Evolutionary conservation across 1,140 invertebrate genomes (phyloP), one percentile per base, ranked within the genome.

Genomic region (Drosophila rufa): DNA sequence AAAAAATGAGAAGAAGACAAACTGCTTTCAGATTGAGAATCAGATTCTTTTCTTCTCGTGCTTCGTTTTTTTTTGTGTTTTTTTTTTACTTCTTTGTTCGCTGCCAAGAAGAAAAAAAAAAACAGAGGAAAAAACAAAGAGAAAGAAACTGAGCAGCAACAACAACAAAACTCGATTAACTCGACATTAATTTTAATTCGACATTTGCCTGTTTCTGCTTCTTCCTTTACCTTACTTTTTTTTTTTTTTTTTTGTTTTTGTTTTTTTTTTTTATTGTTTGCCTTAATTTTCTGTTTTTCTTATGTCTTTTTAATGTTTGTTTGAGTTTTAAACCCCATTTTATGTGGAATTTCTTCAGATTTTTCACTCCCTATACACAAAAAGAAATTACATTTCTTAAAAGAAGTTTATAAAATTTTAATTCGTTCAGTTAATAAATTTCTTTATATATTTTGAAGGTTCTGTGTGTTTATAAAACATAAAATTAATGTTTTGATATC

Each of bases 111-210:
- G 27, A 15, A 12, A 61, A 19, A 61, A 19, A 42, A 36, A 12
- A 40, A 47, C 38, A 40, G 25, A 67, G 36, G 5, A 46, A 57
- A 33, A 60, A 59, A 70, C 43, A 71, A 56, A 59, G 66, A 59
- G 51, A 71, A 58, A 71, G 68, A 69, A 40, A 71, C 66, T 58
- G 53, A 71, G 53, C 81, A 81, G 51, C 79, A 87, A 82, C 83
- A 87, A 82, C 83, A 89, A 89, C 80, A 87, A 85, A 90, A 90
- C 85, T 90, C 85, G 85, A 90, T 90, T 90, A 90, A 90, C 85
- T 90, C 85, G 86, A 86, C 85, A 90, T 90, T 90, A 90, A 91
- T 90, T 90, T 90, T 90, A 90, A 90, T 90, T 90, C 85, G 85
- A 90, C 85, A 90, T 84, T 74, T 65, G 79, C 56, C 46, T 74